phyloP scores from a whole-genome alignment of 92 coral and sea anemone species.

The Umimayanthus chanpuru region DNA sequence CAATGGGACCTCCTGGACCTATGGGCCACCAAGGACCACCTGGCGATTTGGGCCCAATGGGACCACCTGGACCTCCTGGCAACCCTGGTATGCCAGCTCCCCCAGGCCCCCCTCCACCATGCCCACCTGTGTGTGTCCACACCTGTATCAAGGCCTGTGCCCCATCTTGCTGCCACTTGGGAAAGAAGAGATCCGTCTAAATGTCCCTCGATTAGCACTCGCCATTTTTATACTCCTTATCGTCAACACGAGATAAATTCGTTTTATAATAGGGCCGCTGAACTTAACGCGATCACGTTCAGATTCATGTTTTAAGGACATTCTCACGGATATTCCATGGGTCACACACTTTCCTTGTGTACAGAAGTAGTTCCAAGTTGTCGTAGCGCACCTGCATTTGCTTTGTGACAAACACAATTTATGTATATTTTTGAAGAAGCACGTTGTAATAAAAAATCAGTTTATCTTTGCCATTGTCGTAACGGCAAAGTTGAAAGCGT shows the following conservation, averaged over 20 bases:
- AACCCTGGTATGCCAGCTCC: conserved; percentile 98
- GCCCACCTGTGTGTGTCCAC: conserved; percentile 99
- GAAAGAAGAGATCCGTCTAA: conserved; percentile 83
- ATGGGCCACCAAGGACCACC: conserved; percentile 99
- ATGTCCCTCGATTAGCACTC: conserved; percentile 13
- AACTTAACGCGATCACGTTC: conserved; percentile 26
- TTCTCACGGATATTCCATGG: background rate
- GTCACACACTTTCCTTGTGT: conserved; percentile 3
- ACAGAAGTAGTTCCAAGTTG: conserved; percentile 4
- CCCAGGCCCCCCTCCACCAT: conserved; percentile 98
- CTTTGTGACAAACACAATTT: conserved; percentile 38
- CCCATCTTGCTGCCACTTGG: conserved; percentile 88
- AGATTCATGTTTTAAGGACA: background rate
- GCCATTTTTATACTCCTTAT: conserved; percentile 40
- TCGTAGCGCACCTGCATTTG: background rate
- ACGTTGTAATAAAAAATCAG: conserved; percentile 17
- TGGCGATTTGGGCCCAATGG: conserved; percentile 96
- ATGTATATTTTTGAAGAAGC: conserved; percentile 46
- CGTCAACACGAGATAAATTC: conserved; percentile 15
- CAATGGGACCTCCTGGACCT: conserved; percentile 99
- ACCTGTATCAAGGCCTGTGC: conserved; percentile 99
- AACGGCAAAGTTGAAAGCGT: background rate
- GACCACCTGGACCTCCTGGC: conserved; percentile 92
- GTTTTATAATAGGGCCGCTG: conserved; percentile 13
- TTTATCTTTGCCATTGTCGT: no score